Evolutionary conservation across 2,888 invertebrate species (phyloP), one percentile per base, ranked within the genome.

Genomic region (Coleophora deauratella): DNA sequence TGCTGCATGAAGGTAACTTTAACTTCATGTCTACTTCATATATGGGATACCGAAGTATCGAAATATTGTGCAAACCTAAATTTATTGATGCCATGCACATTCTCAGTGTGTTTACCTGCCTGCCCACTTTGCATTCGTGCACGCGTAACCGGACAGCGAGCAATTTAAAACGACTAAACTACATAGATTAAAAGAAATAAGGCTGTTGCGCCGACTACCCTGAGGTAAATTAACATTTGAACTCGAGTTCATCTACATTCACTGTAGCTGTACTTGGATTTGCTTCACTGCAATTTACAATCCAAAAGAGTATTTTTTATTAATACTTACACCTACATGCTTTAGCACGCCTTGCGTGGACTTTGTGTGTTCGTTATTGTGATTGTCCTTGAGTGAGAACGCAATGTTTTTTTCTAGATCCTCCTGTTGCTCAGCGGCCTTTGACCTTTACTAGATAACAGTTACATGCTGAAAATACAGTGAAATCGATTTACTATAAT

Each of bases 221-320:
- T 35, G 40, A 39, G 11, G 40, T 36, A 44, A 42, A 44, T 44
- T 44, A 44, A 44, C 47, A 40, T 47, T 47, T 47, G 44, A 44
- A 44, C 44, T 42, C 44, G 37, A 35, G 27, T 41, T 21, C 21
- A 21, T 21, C 36, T 36, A 39, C 41, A 33, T 38, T 41, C 39
- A 37, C 34, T 21, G 38, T 11, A 10, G 31, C 10, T 21, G 21
- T 21, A 21, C 21, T 21, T 21, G 21, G 21, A 3, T 21, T 21
- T 21, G 21, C 21, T 21, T 21, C 3, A 21, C 6, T 21, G 6
- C 21, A 21, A 21, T 21, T 21, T 21, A 4, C 21, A 21, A 21
- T 21, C 21, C 21, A 21, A 21, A 21, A 21, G n/a, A 11, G 9
- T n/a, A 32, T 6, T 32, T 32, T 11, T 10, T 32, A 11, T 3